Evolutionary conservation across 92 coral and sea anemone genomes (phyloP).

Genomic region (Plumapathes pennacea): DNA sequence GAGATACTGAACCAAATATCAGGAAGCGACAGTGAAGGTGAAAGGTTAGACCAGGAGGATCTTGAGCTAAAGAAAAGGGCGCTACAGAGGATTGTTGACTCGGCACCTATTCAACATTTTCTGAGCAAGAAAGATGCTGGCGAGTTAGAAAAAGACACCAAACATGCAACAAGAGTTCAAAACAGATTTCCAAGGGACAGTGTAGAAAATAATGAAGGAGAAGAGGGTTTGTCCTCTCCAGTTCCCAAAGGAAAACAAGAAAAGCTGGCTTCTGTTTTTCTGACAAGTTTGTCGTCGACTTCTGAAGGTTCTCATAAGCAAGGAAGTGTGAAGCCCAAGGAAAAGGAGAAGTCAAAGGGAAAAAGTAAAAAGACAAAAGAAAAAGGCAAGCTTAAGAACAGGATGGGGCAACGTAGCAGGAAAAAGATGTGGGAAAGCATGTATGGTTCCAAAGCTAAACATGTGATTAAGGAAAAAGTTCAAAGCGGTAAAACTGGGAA

Average conservation of each 20-base stretch:
- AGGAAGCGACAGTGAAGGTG: neutral
- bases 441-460: conserved; percentile 85
- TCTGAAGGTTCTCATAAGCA: too few relatives aligned
- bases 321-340: too few relatives aligned
- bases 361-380: conserved; percentile 1
- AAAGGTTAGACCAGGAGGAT: neutral
- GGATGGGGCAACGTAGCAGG: conserved; percentile 87
- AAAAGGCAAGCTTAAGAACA: conserved; percentile 44
- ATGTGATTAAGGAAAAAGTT: conserved; percentile 22
- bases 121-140: conserved; percentile 1
- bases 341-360: neutral
- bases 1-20: conserved; percentile 15
- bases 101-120: conserved; percentile 4
- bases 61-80: conserved; percentile 13
- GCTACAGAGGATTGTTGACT: conserved; percentile 10
- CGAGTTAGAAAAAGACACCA: too few relatives aligned
- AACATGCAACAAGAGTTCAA: too few relatives aligned
- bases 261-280: too few relatives aligned
- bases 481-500: conserved; percentile 10
- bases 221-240: too few relatives aligned
- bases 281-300: too few relatives aligned
- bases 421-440: conserved; percentile 72
- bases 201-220: too few relatives aligned
- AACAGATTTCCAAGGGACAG: too few relatives aligned
- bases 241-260: too few relatives aligned